Percentiles rank a stretch among this genome's conserved stretches.
These are phyloP conservation scores for Nipponacmea schrenckii DNA, from an alignment of 2,888 invertebrate species.

Conservation along the genomic window DNA sequence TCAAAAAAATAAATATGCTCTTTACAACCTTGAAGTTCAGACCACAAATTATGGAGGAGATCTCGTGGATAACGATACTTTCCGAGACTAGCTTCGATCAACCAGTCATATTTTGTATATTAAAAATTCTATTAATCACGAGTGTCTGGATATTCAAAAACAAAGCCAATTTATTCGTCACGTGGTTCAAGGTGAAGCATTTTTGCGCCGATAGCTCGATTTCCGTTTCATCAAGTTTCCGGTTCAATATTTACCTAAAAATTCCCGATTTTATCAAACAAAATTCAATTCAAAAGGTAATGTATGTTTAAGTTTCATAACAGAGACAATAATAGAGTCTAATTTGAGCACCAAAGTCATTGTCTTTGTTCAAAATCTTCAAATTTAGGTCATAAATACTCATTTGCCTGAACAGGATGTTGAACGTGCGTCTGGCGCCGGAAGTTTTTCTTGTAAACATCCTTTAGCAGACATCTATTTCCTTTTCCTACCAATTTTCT, in stretches of 20 bases:
- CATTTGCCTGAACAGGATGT: constrained; percentile 55
- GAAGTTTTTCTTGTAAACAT: constrained; percentile 59
- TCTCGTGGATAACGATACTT: too few species aligned
- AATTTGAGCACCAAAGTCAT: too few species aligned
- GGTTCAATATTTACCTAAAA: constrained; percentile 34
- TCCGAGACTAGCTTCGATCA: too few species aligned
- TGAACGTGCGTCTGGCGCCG: constrained; percentile 56
- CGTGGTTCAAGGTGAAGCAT: constrained; percentile 50
- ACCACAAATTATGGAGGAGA: too few species aligned
- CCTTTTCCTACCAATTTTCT: constrained; percentile 35
- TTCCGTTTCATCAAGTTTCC: constrained; percentile 58
- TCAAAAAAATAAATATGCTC: too few species aligned
- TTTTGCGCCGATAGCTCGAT: constrained; percentile 50
- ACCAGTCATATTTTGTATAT: too few species aligned
- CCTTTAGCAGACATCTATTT: constrained; percentile 59
- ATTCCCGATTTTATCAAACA: neutral
- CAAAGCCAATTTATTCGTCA: constrained; percentile 31
- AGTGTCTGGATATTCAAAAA: too few species aligned
- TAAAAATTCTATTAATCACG: too few species aligned
- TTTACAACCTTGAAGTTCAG: too few species aligned
- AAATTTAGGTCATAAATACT: neutral
- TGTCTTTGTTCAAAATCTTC: neutral
- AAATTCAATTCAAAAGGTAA: too few species aligned
- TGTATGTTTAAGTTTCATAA: too few species aligned
- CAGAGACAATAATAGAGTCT: too few species aligned